Percentiles rank a stretch among this genome's conserved stretches.
Conservation (phyloP, 2,888 invertebrate species). For the Melolontha melolontha region DNA sequence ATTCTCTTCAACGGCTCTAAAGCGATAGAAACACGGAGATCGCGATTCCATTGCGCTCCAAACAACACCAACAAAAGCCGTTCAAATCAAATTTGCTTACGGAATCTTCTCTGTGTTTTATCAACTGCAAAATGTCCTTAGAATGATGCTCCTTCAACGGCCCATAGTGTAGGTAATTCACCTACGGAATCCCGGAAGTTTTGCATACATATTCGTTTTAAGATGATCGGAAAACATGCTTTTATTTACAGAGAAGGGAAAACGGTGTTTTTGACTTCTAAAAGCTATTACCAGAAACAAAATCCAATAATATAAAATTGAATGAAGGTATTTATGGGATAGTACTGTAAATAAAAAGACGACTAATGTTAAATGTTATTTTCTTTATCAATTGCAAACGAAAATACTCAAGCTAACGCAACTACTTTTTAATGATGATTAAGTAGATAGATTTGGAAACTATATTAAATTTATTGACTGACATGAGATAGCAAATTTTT, state of each 20-base stretch:
- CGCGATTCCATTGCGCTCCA: slow-evolving; percentile 22
- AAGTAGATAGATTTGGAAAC: too few species aligned
- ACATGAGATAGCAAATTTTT: too few species aligned
- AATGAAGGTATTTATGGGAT: too few species aligned
- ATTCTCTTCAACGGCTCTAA: slow-evolving; percentile 9
- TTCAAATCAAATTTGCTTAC: slow-evolving; percentile 39
- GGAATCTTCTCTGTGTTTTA: slow-evolving; percentile 37
- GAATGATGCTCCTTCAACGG: slow-evolving; percentile 18
- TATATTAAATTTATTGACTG: too few species aligned
- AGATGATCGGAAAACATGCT: slow-evolving; percentile 20
- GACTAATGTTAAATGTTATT: too few species aligned
- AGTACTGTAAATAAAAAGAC: too few species aligned
- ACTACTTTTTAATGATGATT: too few species aligned
- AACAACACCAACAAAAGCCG: slow-evolving; percentile 30
- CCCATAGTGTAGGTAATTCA: slow-evolving; percentile 32
- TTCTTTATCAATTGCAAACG: too few species aligned
- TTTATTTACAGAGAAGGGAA: slow-evolving; percentile 17
- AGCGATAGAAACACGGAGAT: slow-evolving; percentile 21
- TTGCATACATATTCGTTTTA: slow-evolving; percentile 36
- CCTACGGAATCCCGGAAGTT: slow-evolving; percentile 40
- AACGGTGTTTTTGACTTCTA: neutral
- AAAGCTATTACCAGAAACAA: too few species aligned
- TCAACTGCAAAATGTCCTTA: slow-evolving; percentile 41
- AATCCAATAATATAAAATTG: too few species aligned
- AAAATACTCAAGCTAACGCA: too few species aligned